Base-by-base conservation (phyloP, 2,113 vertebrate species). In the Natator depressus region DNA sequence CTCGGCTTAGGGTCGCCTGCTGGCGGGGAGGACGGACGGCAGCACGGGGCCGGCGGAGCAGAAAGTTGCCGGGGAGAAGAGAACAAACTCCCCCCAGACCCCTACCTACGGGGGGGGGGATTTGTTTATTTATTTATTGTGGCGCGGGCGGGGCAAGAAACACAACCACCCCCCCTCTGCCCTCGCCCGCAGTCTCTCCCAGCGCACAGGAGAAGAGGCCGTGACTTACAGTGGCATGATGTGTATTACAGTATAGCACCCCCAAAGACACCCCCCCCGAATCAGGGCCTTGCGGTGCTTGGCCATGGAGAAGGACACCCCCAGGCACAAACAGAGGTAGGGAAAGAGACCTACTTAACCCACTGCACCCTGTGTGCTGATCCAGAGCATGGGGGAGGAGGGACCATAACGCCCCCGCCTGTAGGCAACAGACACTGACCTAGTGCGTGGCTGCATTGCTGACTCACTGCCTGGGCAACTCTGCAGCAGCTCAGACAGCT, bases 1-100 rank as follows among this genome's bases (percentile, higher is more conserved):
- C 50, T 79, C 88, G 88, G 96, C 92, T 91, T 97, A 94, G 97
- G 97, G 98, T 97, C 98, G 95, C 96, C 98, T 98, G 98, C 94
- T 95, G 98, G 98, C 94, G 49, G 95, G 98, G 98, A 98, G 98
- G 98, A 98, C 91, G 5, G 97, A 98, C 83, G 82, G 96, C 96
- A 96, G 13, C 13, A 8, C 27, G 54, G 7, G 3, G 65, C 25
- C 25, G 53, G 20, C 49, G 16, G 24, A 22, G 22, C 31, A 10
- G 16, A 13, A 46, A 29, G 9, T 6, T 17, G 25, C 10, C 42
- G 42, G 62, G 54, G 82, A 8, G 19, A 31, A 11, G 8, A 8
- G 59, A 35, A 31, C 29, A 62, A 31, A 16, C 27, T 42, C 69
- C 19, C 69, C 22, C 4, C 69, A 75, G 19, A 42, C 69, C 69